Base-by-base conservation (phyloP, 2,113 vertebrate genomes). In the Phylloscopus whistleri region DNA sequence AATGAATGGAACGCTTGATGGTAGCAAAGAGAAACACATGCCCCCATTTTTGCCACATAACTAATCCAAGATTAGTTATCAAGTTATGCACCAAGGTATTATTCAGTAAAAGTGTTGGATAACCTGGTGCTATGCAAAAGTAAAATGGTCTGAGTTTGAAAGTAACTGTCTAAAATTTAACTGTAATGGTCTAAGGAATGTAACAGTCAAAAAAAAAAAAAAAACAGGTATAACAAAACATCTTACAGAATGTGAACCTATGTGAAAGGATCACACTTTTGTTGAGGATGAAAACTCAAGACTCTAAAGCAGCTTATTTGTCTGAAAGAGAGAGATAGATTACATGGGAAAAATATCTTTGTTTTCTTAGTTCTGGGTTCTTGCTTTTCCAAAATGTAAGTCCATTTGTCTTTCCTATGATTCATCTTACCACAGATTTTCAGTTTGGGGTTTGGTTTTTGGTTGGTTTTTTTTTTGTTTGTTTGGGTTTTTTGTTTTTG, bases 241-340 rank as follows among this genome's bases (percentile, higher is more conserved):
- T 14, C 58, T 67, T 89, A 21, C 46, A 60, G 10, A 44, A 12
- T 35, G 48, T 89, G 76, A 97, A 96, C 55, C 21, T 96, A 17
- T 11, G 30, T 48, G 75, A 97, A 53, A 97, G 94, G 68, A 90
- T 84, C 2, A 97, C 85, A 3, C 63, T 94, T 92, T 67, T 85
- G 7, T 86, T 92, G 44, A 94, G 94, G 70, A 95, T 83, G 74
- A 97, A 96, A 94, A 90, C 52, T 52, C 93, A 90, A 67, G 56
- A 55, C 12, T 48, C 21, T 41, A 7, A 87, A 52, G 73, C 46
- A 87, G 11, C 31, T 60, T 19, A 70, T 73, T 49, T 70, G 82
- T n/a, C 27, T 59, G 55, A 94, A 90, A 84, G 52, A 78, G 33
- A 33, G 24, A 68, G 37, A 72, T 4, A 62, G 7, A 59, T 17